Evolutionary conservation across 2,797 vertebrate genomes (phyloP).

Genomic region (Scolopax bukidnonensis): DNA sequence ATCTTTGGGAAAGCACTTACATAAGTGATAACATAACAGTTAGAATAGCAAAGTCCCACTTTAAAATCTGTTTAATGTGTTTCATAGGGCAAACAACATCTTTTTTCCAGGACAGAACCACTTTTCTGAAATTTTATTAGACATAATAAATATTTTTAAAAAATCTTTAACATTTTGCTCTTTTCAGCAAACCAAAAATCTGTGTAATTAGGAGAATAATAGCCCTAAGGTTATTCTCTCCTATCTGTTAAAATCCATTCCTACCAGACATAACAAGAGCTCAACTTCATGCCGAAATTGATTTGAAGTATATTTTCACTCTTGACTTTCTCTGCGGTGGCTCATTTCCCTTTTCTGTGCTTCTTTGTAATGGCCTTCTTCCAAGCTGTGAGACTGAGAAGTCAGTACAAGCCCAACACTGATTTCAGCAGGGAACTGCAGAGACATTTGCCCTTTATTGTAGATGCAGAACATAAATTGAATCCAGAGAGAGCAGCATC

Average conservation of each 20-base stretch:
- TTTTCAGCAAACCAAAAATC: neutral
- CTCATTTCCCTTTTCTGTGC: conserved; percentile 45
- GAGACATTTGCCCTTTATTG: conserved; percentile 70
- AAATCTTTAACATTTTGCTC: neutral
- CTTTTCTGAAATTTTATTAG: neutral
- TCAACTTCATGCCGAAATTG: conserved; percentile 60
- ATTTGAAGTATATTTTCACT: conserved; percentile 63
- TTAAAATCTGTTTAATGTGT: neutral
- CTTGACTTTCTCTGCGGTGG: conserved; percentile 53
- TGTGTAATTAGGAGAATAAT: neutral
- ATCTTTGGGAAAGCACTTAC: neutral
- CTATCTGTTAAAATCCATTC: conserved; percentile 52
- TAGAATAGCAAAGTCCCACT: neutral
- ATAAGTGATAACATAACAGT: neutral
- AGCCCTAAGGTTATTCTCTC: conserved; percentile 13
- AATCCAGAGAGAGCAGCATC: conserved; percentile 57
- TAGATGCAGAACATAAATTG: conserved; percentile 65
- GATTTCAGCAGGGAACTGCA: conserved; percentile 61
- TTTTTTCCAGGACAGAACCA: neutral
- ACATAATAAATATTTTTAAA: neutral
- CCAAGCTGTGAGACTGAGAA: conserved; percentile 57
- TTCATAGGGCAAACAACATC: neutral
- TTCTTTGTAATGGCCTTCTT: conserved; percentile 57
- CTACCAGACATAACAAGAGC: conserved; percentile 37
- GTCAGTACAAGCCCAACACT: conserved; percentile 35